Evolutionary conservation across 2,113 vertebrate species (phyloP).

Genomic region (Corythaeola cristata): DNA sequence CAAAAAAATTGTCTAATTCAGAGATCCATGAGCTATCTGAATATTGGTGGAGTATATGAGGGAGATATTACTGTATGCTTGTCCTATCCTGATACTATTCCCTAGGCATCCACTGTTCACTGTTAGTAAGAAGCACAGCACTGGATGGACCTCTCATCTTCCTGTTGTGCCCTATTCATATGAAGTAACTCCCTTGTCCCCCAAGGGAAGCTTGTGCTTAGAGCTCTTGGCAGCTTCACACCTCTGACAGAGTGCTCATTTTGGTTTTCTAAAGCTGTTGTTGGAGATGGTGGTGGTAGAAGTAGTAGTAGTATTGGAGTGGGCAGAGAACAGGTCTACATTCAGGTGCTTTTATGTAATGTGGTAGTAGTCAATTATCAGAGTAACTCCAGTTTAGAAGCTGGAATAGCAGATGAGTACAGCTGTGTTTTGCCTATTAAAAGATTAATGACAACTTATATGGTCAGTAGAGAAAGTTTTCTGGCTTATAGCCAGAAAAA

Average conservation of each 20-base stretch:
- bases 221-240: background rate
- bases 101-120: background rate
- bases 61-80: background rate
- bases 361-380: background rate
- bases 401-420: background rate
- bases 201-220: background rate
- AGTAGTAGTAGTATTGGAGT: background rate
- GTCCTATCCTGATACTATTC: background rate
- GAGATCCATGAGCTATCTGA: background rate
- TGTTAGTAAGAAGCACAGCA: too few relatives aligned
- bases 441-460: background rate
- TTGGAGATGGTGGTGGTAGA: background rate
- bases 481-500: too few relatives aligned
- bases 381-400: background rate
- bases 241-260: background rate
- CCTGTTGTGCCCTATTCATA: background rate
- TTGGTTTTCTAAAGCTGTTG: background rate
- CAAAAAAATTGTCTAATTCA: background rate
- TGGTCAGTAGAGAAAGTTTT: background rate
- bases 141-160: background rate
- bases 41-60: background rate
- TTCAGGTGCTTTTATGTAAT: background rate
- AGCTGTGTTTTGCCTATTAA: background rate
- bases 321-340: background rate
- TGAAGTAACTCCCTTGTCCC: background rate